Conservation (phyloP, 2,888 invertebrate genomes). For the Nomada goodeniana region DNA sequence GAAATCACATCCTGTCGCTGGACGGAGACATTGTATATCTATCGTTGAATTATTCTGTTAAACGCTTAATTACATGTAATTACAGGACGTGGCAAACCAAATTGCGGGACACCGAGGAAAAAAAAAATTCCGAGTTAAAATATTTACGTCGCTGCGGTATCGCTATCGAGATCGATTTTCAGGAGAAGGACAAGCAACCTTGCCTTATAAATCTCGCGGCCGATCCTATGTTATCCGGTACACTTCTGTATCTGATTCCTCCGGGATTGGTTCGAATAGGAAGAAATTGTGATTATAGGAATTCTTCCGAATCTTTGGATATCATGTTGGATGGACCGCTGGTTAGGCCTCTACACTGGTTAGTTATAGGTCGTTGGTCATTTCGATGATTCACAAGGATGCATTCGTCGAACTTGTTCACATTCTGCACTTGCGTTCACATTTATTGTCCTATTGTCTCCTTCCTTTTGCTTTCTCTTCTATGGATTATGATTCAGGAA, state of each 20-base stretch:
- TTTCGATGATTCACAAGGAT: constrained; percentile 4
- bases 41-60: background rate
- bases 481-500: background rate
- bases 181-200: constrained; percentile 84
- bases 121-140: constrained; percentile 85
- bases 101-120: constrained; percentile 84
- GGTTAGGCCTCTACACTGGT: constrained; percentile 88
- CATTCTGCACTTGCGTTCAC: background rate
- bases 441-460: constrained; percentile 1
- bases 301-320: constrained; percentile 82
- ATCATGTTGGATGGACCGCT: constrained; percentile 87
- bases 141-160: constrained; percentile 86
- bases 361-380: constrained; percentile 71
- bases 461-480: background rate
- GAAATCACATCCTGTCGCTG: too few relatives aligned
- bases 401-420: constrained; percentile 2
- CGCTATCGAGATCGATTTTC: constrained; percentile 85
- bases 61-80: constrained; percentile 60
- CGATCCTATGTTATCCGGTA: constrained; percentile 88
- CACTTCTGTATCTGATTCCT: constrained; percentile 85
- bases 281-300: constrained; percentile 60
- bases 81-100: constrained; percentile 85
- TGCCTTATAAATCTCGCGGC: constrained; percentile 88
- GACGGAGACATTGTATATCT: too few relatives aligned
- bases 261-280: constrained; percentile 85